Evolutionary conservation across 2,113 vertebrate genomes (phyloP), one percentile per base, ranked within the genome.

Genomic region (Eretmochelys imbricata): DNA sequence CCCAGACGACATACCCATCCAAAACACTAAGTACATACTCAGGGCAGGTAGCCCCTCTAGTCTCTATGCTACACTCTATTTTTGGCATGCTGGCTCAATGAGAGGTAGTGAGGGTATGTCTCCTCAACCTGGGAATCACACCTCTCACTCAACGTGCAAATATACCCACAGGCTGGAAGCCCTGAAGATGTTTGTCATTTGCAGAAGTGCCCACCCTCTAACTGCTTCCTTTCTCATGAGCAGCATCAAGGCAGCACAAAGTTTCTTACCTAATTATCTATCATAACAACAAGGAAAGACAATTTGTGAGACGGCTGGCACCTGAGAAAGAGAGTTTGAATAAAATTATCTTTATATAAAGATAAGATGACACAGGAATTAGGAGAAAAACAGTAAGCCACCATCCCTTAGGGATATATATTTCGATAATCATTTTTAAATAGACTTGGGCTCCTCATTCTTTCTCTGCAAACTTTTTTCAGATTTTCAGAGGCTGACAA

Each of bases 301-400:
- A 2, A 25, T 29, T 5, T 10, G 1, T 2, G 57, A 88, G 12
- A 79, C 11, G 7, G 86, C 84, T 17, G 59, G 69, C 46, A 59
- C 51, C n/a, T 31, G 6, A 0, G 0, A 88, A n/a, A 54, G 19
- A 88, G 69, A 31, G 24, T 20, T 4, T 2, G 20, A 5, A 1
- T 0, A 90, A 65, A 79, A 35, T 11, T n/a, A 31, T 31, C 82
- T 38, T 53, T 75, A 82, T 82, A 48, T 12, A 53, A 88, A 65
- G 22, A 46, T 16, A 38, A 19, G 42, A 10, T 75, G 42, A 80
- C 12, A 85, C 11, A 8, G n/a, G 46, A 0, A 0, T 1, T 65
- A 54, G 20, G 87, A 91, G 53, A 93, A 69, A 3, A 69, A 5
- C 46, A n/a, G 46, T 38, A 49, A 29, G 35, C 5, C 65, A 46